Evolutionary conservation across 2,113 vertebrate genomes (phyloP), one percentile per base, ranked within the genome.

Genomic region (Sorex araneus): DNA sequence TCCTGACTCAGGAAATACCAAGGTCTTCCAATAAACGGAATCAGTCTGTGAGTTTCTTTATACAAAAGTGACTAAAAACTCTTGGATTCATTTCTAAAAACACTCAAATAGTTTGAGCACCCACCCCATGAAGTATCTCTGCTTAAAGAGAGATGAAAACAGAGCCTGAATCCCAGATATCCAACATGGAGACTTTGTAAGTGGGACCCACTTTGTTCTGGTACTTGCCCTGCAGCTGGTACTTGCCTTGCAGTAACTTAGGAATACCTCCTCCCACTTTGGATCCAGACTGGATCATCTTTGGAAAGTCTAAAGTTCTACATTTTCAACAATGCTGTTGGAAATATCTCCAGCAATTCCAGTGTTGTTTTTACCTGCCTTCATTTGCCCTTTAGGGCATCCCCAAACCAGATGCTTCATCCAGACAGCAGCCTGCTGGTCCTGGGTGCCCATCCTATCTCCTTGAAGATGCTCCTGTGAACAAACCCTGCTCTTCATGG

Each of bases 1-100:
- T 90, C 36, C 79, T 75, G 86, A n/a, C 71, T 90, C 66, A 83
- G 94, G 78, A 94, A 90, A 92, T 93, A 63, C 66, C 70, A 83
- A 32, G 2, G 21, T 86, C 32, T 82, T 71, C 71, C 82, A 70
- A 89, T 92, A 82, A 75, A 82, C 1, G 57, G 47, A 77, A 87
- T 9, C 18, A 54, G 89, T 45, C 40, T 77, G 34, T 27, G 63
- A 27, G 50, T 67, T 25, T 89, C 25, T 70, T 84, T 92, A 43
- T 83, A 32, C 54, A 45, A 60, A 25, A 88, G 36, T 32, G 64
- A 71, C 30, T 82, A 78, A 47, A 45, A 32, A 30, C 28, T 50
- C 5, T 34, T 66, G 13, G 34, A 67, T 67, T 80, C 6, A 67
- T 60, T 19, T 60, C 57, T 60, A 87, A 64, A 70, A 93, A 43